Evolutionary conservation across 1,140 invertebrate genomes (phyloP), one percentile per base, ranked within the genome.

Genomic region (Cataglyphis hispanica): DNA sequence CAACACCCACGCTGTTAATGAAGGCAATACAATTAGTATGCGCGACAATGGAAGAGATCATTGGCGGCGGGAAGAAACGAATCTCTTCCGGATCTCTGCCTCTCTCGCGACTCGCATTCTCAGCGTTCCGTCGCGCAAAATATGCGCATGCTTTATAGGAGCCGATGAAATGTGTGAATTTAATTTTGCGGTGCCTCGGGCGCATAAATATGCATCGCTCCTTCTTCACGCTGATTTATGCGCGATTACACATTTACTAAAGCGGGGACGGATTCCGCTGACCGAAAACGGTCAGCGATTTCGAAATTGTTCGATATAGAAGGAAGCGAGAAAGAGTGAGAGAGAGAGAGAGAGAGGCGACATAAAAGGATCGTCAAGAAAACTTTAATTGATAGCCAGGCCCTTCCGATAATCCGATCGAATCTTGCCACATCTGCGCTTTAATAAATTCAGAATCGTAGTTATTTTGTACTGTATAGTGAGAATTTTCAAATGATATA

Each of bases 191-290:
- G 63, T 75, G 78, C 63, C 46, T 34, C 16, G 67, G 72, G 85
- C 72, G 89, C 91, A 92, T 92, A 93, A 92, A 94, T 93, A 93
- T 93, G 90, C 91, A 91, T 91, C 81, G 64, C 56, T 86, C 43
- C 34, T 37, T 31, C 53, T n/a, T 19, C 66, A 19, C 31, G 40
- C 81, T 92, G 91, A 93, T 93, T 93, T 91, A 92, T 93, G 89
- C 86, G 74, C 85, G 90, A 91, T 92, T 93, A 92, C 87, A 64
- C 86, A 81, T 81, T 86, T 74, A 87, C 74, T 69, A 85, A 66
- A 50, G 64, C 76, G 61, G 40, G 60, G 40, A 56, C 75, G 77
- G 77, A 88, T 88, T 87, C 60, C 77, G 85, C 87, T 87, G 86
- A 85, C 60, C 72, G 58, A n/a, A 16, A 7, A 27, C 50, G 74